phyloP scores from a whole-genome alignment of 2,113 vertebrate species.

The Etia nguti region DNA sequence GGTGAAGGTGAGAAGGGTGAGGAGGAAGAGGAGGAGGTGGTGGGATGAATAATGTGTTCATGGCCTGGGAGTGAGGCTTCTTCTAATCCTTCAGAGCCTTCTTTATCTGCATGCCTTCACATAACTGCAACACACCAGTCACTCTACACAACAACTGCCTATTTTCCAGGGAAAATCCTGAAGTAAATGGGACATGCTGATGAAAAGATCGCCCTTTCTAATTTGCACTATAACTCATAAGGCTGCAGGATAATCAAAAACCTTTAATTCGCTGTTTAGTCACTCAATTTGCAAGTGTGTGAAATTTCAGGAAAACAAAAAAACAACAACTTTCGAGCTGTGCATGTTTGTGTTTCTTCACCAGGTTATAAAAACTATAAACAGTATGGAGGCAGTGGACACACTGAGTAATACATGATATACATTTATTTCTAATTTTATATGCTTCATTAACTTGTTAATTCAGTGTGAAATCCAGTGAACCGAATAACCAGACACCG shows the following conservation, averaged over 20 bases:
- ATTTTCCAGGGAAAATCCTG: slow-evolving; percentile 32
- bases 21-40: slow-evolving; percentile 17
- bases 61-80: slow-evolving; percentile 62
- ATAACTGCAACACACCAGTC: slow-evolving; percentile 33
- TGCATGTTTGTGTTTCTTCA: neutral
- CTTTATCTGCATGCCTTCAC: slow-evolving; percentile 56
- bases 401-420: neutral
- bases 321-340: neutral
- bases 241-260: slow-evolving; percentile 10
- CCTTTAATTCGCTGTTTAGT: neutral
- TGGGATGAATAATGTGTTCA: slow-evolving; percentile 67
- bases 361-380: neutral
- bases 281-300: neutral
- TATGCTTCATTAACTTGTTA: neutral
- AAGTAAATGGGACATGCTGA: slow-evolving; percentile 55
- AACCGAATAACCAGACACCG: slow-evolving; percentile 21
- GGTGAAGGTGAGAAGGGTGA: slow-evolving; percentile 50
- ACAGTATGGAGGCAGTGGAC: neutral
- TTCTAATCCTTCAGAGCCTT: slow-evolving; percentile 61
- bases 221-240: slow-evolving; percentile 54
- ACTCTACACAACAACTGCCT: slow-evolving; percentile 35
- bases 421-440: neutral
- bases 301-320: neutral
- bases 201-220: slow-evolving; percentile 46
- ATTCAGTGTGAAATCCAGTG: slow-evolving; percentile 2